phyloP scores from a whole-genome alignment of 2,888 invertebrate species.

The Xestia ashworthii region DNA sequence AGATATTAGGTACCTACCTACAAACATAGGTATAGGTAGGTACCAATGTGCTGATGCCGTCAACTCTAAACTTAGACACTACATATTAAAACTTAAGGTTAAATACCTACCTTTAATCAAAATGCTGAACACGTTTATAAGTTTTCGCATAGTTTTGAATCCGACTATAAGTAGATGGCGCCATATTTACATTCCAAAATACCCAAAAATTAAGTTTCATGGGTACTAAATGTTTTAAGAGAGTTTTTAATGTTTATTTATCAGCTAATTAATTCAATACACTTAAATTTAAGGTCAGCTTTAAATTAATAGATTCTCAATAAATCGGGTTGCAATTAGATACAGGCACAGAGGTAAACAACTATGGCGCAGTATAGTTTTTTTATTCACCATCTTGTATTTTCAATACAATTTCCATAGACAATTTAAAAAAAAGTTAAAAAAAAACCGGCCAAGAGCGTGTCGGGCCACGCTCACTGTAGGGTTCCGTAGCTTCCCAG shows the following conservation, averaged over 20 bases:
- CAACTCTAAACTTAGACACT: neutral
- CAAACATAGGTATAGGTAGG: neutral
- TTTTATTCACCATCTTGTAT: neutral
- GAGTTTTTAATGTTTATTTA: conserved; percentile 31
- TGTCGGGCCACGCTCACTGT: too few relatives aligned
- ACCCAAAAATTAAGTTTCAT: neutral
- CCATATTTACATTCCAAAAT: neutral
- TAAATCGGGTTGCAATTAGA: conserved; percentile 21
- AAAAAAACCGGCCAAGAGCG: too few relatives aligned
- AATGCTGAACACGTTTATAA: neutral
- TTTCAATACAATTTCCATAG: neutral
- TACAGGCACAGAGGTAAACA: too few relatives aligned
- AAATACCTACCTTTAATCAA: neutral
- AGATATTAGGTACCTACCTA: too few relatives aligned
- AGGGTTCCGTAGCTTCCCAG: too few relatives aligned
- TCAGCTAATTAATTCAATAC: conserved; percentile 24
- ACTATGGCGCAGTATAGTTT: neutral
- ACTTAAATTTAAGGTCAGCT: conserved; percentile 22
- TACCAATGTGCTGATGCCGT: neutral
- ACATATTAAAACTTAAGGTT: neutral
- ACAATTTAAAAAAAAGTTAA: neutral
- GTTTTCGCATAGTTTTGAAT: neutral
- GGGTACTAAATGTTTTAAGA: conserved; percentile 21
- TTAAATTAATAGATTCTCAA: conserved; percentile 26
- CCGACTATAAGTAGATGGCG: neutral